Base-by-base conservation (phyloP, 2,797 vertebrate species). In the Hirundo rustica region DNA sequence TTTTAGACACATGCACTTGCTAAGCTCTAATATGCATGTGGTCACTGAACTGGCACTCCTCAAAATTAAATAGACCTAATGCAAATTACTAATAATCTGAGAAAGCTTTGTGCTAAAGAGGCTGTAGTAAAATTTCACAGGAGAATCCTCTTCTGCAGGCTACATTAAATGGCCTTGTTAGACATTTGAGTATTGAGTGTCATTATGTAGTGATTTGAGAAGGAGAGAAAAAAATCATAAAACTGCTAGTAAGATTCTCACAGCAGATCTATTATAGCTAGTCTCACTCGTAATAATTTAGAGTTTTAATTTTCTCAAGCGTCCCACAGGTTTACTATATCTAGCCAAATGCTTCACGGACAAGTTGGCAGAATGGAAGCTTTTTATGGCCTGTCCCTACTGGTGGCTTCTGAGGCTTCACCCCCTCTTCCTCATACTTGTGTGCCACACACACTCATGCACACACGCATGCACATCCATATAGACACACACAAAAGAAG, bases 301-400 rank as follows among this genome's bases (percentile, higher is more conserved):
- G 95, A 92, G 91, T 92, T 96, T 97, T 97, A 97, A 97, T 96
- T 96, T 96, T 93, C 95, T 95, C 81, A 89, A 83, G 76, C 5
- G 36, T 96, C 95, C 92, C 94, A 92, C 67, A 94, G 96, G 94
- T 96, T 97, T 96, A 75, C 81, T 93, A 57, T 85, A 96, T 89
- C 85, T 88, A 93, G 91, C 76, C 87, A 95, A 96, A 95, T 2
- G 58, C 78, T 92, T 96, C 79, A 95, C 1, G 2, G 81, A 74
- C 82, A 97, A 94, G 78, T 78, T 95, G 89, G 91, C 77, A 81
- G 86, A 72, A 80, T 71, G 38, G 91, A 93, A 85, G 85, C 19
- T 81, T 95, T 97, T 95, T 94, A 96, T 87, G 81, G 64, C 77
- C 66, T 93, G 40, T 94, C 58, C 75, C 70, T 65, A 64, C 38